Percentiles rank a stretch among this genome's conserved stretches.
These are phyloP conservation scores for Adela reaumurella DNA, from an alignment of 2,888 invertebrate genomes.

Conservation along the genomic window DNA sequence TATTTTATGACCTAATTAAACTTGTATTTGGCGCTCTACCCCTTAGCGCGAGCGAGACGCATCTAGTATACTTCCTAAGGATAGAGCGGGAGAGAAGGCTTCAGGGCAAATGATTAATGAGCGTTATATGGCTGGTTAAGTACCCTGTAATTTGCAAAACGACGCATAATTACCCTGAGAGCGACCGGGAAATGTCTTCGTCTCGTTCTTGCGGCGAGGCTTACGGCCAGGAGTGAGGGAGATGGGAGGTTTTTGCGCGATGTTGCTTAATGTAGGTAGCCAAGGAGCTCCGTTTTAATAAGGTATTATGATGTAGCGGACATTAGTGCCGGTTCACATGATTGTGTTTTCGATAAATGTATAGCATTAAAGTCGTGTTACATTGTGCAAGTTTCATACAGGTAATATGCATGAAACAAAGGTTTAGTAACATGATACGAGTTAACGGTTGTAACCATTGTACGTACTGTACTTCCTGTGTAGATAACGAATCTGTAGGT, in stretches of 20 bases:
- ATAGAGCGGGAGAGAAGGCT: constrained; percentile 25
- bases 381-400: too few relatives aligned
- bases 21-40: constrained; percentile 32
- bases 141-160: constrained; percentile 75
- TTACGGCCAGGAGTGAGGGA: constrained; percentile 24
- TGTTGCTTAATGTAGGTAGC: not conserved
- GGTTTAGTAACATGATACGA: too few relatives aligned
- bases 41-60: constrained; percentile 20
- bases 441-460: too few relatives aligned
- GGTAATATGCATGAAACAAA: too few relatives aligned
- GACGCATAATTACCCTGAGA: constrained; percentile 63
- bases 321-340: not conserved
- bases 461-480: too few relatives aligned
- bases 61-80: constrained; percentile 15
- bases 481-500: too few relatives aligned
- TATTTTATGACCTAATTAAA: constrained; percentile 57
- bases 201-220: constrained; percentile 27
- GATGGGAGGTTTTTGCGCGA: not conserved
- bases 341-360: not conserved
- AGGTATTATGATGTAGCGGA: constrained; percentile 54
- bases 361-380: too few relatives aligned
- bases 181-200: constrained; percentile 18
- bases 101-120: constrained; percentile 59
- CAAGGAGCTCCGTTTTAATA: constrained; percentile 29
- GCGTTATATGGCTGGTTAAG: constrained; percentile 68